These are phyloP conservation scores for Mastomys coucha DNA, from an alignment of 2,113 vertebrate genomes.

Conservation along the genomic window DNA sequence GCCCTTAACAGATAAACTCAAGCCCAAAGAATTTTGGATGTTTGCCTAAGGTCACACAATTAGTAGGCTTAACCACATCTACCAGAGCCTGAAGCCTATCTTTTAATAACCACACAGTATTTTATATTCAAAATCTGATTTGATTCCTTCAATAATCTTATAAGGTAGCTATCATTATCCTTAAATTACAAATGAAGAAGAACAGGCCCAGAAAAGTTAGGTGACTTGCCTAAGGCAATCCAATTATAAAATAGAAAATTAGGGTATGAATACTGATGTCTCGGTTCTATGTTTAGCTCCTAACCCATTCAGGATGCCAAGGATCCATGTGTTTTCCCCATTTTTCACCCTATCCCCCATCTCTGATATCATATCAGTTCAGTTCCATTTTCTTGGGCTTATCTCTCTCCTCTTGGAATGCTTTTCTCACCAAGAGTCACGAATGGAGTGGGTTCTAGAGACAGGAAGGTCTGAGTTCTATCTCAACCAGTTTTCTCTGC, in stretches of 20 bases:
- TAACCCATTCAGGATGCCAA: neutral
- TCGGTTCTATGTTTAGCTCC: neutral
- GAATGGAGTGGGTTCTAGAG: neutral
- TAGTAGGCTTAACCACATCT: neutral
- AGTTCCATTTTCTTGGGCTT: neutral
- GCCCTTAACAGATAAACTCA: neutral
- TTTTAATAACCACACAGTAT: neutral
- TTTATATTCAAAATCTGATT: conserved; percentile 19
- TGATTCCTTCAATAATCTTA: neutral
- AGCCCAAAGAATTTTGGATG: neutral
- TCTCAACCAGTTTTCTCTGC: neutral
- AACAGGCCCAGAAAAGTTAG: neutral
- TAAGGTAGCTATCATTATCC: neutral
- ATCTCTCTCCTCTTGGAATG: neutral
- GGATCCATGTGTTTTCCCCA: neutral
- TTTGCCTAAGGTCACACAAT: neutral
- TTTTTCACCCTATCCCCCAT: neutral
- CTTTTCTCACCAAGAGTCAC: neutral
- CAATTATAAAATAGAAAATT: conserved; percentile 5
- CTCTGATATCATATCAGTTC: neutral
- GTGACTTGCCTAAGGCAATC: conserved; percentile 23
- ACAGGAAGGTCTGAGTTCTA: neutral
- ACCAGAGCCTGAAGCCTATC: neutral
- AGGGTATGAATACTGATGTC: neutral
- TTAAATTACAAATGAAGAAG: conserved; percentile 42